Conservation (phyloP, 53 echinoderm and acorn worm species). For the Echinometra lucunter region DNA sequence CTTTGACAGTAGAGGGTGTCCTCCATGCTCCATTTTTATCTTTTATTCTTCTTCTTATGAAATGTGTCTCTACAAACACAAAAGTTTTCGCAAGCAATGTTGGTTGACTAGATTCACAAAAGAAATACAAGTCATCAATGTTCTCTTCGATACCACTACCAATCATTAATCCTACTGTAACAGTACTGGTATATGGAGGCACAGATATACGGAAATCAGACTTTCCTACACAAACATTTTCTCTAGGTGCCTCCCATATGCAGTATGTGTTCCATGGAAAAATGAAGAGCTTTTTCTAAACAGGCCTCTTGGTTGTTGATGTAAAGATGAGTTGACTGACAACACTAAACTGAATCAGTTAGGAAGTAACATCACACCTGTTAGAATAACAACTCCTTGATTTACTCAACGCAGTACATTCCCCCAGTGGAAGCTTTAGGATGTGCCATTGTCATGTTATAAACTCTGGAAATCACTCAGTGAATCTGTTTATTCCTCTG, state of each 20-base stretch:
- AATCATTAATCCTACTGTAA: neutral
- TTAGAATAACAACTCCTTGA: neutral
- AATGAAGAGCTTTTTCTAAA: neutral
- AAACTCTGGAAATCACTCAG: neutral
- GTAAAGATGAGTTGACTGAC: neutral
- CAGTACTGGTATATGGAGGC: neutral
- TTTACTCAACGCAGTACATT: neutral
- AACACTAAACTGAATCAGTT: neutral
- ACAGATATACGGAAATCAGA: neutral
- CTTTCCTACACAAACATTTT: neutral
- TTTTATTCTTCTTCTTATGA: neutral
- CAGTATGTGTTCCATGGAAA: neutral
- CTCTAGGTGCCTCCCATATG: no score
- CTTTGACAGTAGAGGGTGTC: constrained; percentile 40
- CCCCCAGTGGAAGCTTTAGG: neutral
- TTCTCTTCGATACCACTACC: neutral
- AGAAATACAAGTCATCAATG: neutral
- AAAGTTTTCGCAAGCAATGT: neutral
- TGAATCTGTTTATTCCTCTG: constrained; percentile 3
- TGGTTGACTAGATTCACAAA: neutral
- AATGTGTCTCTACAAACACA: neutral
- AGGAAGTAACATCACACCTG: neutral
- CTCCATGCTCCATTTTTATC: neutral
- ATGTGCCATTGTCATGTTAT: constrained; percentile 1
- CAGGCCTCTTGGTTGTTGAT: neutral